A percentile compares a stretch with the other conserved stretches of the same genome.
Conservation (phyloP, 2,113 vertebrate genomes). For the Lynx canadensis region DNA sequence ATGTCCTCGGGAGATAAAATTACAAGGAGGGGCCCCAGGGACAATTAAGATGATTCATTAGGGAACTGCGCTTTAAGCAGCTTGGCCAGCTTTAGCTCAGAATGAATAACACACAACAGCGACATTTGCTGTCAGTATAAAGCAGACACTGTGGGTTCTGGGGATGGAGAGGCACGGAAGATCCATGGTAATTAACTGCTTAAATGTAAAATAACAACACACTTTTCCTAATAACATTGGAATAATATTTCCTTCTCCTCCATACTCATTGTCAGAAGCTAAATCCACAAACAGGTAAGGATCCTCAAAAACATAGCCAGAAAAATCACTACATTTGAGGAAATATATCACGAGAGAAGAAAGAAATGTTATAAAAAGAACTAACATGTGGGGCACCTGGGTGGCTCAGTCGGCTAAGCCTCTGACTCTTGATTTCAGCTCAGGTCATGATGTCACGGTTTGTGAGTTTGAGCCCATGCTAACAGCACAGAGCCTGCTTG, state of each 20-base stretch:
- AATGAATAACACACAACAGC: neutral
- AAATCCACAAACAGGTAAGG: neutral
- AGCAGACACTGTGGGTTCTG: neutral
- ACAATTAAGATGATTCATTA: neutral
- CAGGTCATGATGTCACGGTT: too few relatives aligned
- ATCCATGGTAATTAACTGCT: neutral
- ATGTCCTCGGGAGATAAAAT: too few relatives aligned
- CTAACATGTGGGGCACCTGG: too few relatives aligned
- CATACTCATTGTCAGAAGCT: neutral
- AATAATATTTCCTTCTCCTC: neutral
- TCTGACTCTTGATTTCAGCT: too few relatives aligned
- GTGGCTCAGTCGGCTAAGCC: too few relatives aligned
- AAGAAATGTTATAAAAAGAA: neutral
- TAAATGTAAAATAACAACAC: too few relatives aligned
- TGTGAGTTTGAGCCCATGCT: too few relatives aligned
- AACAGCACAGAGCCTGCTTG: too few relatives aligned
- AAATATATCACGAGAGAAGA: neutral
- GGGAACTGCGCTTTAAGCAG: neutral
- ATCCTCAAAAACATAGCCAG: neutral
- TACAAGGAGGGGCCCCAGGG: neutral
- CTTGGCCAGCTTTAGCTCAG: neutral
- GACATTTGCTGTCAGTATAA: neutral
- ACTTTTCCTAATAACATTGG: neutral
- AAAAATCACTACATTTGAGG: neutral
- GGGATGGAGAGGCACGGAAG: neutral